Evolutionary conservation across 2,113 vertebrate genomes (phyloP).

Genomic region (Numenius arquata): DNA sequence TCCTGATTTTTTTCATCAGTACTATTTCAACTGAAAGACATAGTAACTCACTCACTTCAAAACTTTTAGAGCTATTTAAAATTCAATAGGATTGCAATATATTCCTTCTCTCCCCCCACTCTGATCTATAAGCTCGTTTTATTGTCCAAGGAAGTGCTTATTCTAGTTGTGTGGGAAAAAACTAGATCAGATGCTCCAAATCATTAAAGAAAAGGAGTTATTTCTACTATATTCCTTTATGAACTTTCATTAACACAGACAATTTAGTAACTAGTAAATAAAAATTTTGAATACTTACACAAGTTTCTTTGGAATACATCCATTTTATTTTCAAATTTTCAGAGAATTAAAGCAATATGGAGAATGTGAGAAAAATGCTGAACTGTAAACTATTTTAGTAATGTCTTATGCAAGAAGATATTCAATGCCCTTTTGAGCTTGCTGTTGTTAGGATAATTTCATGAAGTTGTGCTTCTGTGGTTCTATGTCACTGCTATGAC

Average conservation of each 20-base stretch:
- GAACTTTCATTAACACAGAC: background rate
- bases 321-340: background rate
- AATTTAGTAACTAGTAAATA: background rate
- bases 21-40: background rate
- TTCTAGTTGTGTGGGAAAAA: background rate
- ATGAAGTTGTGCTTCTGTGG: background rate
- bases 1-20: background rate
- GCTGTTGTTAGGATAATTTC: background rate
- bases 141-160: background rate
- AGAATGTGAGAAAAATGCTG: background rate
- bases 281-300: background rate
- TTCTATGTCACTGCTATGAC: background rate
- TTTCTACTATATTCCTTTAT: background rate
- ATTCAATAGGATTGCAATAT: background rate
- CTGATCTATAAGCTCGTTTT: background rate
- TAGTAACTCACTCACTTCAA: background rate
- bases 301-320: background rate
- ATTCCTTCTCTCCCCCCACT: fast-evolving
- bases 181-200: background rate
- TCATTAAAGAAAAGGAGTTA: background rate
- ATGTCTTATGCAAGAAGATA: background rate
- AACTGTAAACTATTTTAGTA: background rate
- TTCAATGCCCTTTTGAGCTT: background rate
- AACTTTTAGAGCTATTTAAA: background rate
- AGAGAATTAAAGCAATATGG: background rate